These are phyloP conservation scores for Malacoraja senta DNA, from an alignment of 2,797 vertebrate species.

Conservation along the genomic window DNA sequence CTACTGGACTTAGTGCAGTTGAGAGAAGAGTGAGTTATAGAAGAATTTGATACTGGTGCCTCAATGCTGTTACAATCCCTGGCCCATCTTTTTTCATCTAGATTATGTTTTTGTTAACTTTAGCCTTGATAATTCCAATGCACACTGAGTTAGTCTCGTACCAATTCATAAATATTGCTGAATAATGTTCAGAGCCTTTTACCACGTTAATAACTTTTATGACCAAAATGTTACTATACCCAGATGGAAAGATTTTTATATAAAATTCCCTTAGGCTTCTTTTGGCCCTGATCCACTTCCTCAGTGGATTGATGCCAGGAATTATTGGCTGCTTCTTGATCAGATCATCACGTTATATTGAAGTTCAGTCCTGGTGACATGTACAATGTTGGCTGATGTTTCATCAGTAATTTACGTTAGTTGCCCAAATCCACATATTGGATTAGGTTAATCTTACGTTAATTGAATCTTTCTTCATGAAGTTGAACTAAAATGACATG, in stretches of 20 bases:
- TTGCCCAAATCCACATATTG: neutral
- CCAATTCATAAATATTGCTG: neutral
- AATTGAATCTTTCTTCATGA: neutral
- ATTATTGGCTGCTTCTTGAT: neutral
- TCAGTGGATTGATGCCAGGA: neutral
- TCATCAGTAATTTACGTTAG: neutral
- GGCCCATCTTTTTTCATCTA: neutral
- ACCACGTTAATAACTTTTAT: too few relatives aligned
- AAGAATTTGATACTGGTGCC: neutral
- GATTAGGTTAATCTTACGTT: neutral
- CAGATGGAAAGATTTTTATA: too few relatives aligned
- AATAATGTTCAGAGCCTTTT: neutral
- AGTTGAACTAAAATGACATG: neutral
- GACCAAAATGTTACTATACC: too few relatives aligned
- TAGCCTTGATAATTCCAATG: neutral
- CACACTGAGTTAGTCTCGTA: neutral
- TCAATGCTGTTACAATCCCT: neutral
- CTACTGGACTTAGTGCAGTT: neutral
- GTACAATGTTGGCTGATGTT: neutral
- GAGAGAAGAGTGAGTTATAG: neutral
- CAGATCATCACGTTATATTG: too few relatives aligned
- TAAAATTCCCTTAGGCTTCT: neutral
- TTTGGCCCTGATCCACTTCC: neutral
- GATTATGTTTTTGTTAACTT: neutral
- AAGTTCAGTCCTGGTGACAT: neutral